A percentile compares a stretch with the other conserved stretches of the same genome.
Evolutionary conservation across 1,140 invertebrate species (phyloP).

Genomic region (Cheumatopsyche charites): DNA sequence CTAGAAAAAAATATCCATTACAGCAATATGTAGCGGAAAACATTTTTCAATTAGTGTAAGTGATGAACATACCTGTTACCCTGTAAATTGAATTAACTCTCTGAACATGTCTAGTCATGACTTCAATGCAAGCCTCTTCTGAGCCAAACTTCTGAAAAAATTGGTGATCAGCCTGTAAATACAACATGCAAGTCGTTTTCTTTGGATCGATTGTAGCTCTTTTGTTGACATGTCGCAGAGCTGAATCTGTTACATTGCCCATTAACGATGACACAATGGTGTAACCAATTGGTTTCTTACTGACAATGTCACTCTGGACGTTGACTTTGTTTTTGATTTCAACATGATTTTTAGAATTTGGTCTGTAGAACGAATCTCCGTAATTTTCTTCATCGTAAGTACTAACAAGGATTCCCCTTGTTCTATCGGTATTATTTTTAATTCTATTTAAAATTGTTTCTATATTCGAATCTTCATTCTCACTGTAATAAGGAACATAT

Average conservation of each 20-base stretch:
- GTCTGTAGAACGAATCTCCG: conserved; percentile 61
- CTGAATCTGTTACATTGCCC: conserved; percentile 61
- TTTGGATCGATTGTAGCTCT: conserved; percentile 78
- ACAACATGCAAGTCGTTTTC: conserved; percentile 88
- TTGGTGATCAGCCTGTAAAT: conserved; percentile 93
- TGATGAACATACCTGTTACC: conserved; percentile 72
- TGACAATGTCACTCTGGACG: conserved; percentile 59
- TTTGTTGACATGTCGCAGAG: conserved; percentile 69
- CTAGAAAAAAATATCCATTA: conserved; percentile 72
- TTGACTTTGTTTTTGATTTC: conserved; percentile 66
- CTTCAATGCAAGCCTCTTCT: conserved; percentile 93
- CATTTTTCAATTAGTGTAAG: too few species aligned
- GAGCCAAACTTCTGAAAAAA: conserved; percentile 91
- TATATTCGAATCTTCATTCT: conserved; percentile 57
- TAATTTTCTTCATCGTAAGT: conserved; percentile 54
- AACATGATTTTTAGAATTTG: conserved; percentile 67
- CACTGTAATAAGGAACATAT: conserved; percentile 67
- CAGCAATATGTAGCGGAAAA: too few species aligned
- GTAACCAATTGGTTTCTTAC: conserved; percentile 59
- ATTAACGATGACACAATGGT: conserved; percentile 54
- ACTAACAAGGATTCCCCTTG: conserved; percentile 50
- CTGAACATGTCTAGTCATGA: conserved; percentile 93
- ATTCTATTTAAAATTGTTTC: conserved; percentile 52
- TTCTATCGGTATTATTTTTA: conserved; percentile 52
- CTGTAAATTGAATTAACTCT: conserved; percentile 92